Conservation (phyloP, 2,113 vertebrate species). For the Myotis lucifugus region DNA sequence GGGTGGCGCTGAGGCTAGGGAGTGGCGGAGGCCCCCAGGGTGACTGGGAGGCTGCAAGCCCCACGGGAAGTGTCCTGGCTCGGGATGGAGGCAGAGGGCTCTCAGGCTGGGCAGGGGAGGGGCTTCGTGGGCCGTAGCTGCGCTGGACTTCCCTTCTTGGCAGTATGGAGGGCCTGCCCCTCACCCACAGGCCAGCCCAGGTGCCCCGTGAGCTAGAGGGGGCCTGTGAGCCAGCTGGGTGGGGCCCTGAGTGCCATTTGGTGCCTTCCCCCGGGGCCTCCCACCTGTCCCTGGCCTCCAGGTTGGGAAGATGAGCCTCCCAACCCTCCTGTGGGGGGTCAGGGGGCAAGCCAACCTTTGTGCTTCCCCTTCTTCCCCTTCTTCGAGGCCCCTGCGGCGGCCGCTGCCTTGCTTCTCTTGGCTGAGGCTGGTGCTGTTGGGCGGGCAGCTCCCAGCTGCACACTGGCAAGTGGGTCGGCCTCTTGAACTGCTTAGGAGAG, state of each 20-base stretch:
- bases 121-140: background rate
- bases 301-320: background rate
- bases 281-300: background rate
- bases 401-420: slow-evolving; percentile 93
- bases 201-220: background rate
- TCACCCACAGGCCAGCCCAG: background rate
- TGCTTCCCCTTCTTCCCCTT: slow-evolving; percentile 97
- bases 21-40: rapidly evolving
- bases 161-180: background rate
- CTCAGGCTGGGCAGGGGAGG: background rate
- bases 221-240: background rate
- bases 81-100: background rate
- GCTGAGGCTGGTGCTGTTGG: slow-evolving; percentile 90
- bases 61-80: background rate
- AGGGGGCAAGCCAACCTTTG: slow-evolving; percentile 91
- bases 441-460: slow-evolving; percentile 87
- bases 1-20: background rate
- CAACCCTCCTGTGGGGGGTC: too few relatives aligned
- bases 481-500: slow-evolving; percentile 92
- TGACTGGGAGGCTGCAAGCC: rapidly evolving
- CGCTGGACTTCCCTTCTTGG: background rate
- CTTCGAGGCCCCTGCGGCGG: slow-evolving; percentile 90
- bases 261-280: background rate
- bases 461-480: slow-evolving; percentile 92
- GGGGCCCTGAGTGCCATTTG: background rate